phyloP scores from a whole-genome alignment of 2,797 vertebrate genomes.

The Rhinatrema bivittatum region DNA sequence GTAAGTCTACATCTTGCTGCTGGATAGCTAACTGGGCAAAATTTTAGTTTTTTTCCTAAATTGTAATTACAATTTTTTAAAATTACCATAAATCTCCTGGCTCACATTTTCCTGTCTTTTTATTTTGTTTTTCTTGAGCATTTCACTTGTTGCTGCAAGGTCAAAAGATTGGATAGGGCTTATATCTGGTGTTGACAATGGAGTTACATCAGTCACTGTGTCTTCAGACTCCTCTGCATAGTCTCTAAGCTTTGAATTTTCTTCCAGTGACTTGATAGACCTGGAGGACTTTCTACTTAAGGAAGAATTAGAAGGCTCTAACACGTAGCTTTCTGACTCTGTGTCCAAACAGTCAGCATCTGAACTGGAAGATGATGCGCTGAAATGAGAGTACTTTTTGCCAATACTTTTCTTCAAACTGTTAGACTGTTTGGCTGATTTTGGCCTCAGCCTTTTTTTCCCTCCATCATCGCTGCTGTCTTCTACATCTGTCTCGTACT shows the following conservation, averaged over 20 bases:
- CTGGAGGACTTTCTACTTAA: slow-evolving; percentile 26
- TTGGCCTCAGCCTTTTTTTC: slow-evolving; percentile 35
- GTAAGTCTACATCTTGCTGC: slow-evolving; percentile 10
- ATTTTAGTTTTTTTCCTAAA: no score
- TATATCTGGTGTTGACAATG: slow-evolving; percentile 75
- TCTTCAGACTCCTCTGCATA: slow-evolving; percentile 66
- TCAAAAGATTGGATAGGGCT: slow-evolving; percentile 73
- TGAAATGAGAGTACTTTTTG: slow-evolving; percentile 46
- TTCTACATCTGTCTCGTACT: slow-evolving; percentile 59
- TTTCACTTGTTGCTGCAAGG: slow-evolving; percentile 47
- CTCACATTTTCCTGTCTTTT: slow-evolving; percentile 59
- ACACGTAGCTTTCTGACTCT: slow-evolving; percentile 43
- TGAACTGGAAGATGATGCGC: slow-evolving; percentile 50
- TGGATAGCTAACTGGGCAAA: neutral
- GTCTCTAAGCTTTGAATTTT: slow-evolving; percentile 28
- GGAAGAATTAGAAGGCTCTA: slow-evolving; percentile 44
- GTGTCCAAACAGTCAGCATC: slow-evolving; percentile 53
- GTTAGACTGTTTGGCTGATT: slow-evolving; percentile 40
- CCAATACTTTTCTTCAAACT: slow-evolving; percentile 40
- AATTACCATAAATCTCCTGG: slow-evolving; percentile 50
- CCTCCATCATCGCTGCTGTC: slow-evolving; percentile 62
- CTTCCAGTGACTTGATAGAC: slow-evolving; percentile 24
- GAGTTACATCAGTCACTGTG: slow-evolving; percentile 80
- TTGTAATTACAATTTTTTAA: slow-evolving; percentile 22
- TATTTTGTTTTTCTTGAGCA: slow-evolving; percentile 43